A percentile compares a stretch with the other conserved stretches of the same genome.
Conservation (phyloP, 2,888 invertebrate genomes). For the Platypus cylindrus region DNA sequence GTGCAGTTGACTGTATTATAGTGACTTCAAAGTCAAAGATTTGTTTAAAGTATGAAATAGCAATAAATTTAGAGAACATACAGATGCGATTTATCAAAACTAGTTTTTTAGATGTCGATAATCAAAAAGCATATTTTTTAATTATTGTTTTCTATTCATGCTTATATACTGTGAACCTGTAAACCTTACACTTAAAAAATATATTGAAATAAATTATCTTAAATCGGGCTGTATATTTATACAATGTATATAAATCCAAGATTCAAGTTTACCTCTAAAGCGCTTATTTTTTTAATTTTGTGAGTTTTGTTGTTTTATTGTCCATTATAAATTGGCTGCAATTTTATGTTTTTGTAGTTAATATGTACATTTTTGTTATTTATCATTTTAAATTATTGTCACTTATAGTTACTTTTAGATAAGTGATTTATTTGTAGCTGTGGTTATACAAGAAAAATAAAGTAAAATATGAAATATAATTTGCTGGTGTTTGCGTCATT, state of each 20-base stretch:
- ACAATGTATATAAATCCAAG: conserved; percentile 24
- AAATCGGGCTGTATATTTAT: conserved; percentile 27
- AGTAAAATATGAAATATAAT: conserved; percentile 28
- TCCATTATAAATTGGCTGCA: conserved; percentile 23
- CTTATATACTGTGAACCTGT: conserved; percentile 3
- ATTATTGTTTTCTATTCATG: too few species aligned
- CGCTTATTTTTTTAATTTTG: conserved; percentile 15
- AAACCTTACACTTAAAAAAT: conserved; percentile 11
- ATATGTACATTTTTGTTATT: conserved; percentile 33
- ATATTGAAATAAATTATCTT: conserved; percentile 6
- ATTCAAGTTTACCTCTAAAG: conserved; percentile 23
- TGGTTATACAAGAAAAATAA: conserved; percentile 31
- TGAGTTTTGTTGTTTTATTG: conserved; percentile 16
- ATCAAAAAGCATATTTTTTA: too few species aligned
- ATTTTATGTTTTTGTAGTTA: conserved; percentile 23
- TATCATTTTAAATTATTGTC: conserved; percentile 32
- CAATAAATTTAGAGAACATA: too few species aligned
- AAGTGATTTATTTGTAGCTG: conserved; percentile 29
- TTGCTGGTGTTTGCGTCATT: too few species aligned
- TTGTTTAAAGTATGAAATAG: too few species aligned
- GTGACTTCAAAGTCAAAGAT: too few species aligned
- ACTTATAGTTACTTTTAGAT: conserved; percentile 29
- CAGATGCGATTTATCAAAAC: too few species aligned
- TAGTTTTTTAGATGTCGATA: too few species aligned
- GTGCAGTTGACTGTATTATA: too few species aligned